Evolutionary conservation across 2,797 vertebrate genomes (phyloP).

Genomic region (Varecia variegata): DNA sequence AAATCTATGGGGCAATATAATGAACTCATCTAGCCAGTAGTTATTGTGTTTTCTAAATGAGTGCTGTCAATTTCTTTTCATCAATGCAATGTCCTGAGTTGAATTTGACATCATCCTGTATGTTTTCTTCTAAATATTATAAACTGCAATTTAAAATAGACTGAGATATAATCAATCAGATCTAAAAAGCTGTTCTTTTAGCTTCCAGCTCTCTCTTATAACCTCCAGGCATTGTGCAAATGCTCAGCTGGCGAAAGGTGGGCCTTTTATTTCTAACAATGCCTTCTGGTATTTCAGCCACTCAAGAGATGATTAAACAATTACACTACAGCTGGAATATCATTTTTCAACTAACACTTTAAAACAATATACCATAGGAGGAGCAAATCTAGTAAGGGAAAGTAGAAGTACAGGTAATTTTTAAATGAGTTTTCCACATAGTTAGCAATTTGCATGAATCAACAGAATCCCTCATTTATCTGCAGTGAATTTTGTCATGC

Average conservation of each 20-base stretch:
- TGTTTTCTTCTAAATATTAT: conserved; percentile 45
- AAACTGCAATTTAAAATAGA: conserved; percentile 57
- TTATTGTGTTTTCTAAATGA: conserved; percentile 44
- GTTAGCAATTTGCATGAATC: background rate
- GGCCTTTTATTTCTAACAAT: background rate
- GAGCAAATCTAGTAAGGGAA: background rate
- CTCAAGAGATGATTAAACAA: conserved; percentile 46
- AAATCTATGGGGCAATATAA: conserved; percentile 34
- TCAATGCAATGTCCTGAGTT: conserved; percentile 26
- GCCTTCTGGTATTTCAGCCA: conserved; percentile 34
- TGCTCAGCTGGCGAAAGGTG: background rate
- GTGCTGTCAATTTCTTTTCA: conserved; percentile 57
- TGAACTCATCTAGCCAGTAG: conserved; percentile 32
- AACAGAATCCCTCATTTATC: background rate
- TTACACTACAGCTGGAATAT: background rate
- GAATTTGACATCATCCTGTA: conserved; percentile 41
- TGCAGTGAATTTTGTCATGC: background rate
- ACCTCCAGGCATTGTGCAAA: background rate
- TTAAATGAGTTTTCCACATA: background rate
- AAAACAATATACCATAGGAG: background rate
- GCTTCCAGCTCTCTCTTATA: background rate
- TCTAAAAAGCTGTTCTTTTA: conserved; percentile 32
- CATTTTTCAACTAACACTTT: background rate
- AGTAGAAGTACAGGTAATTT: background rate
- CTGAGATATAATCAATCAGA: conserved; percentile 54